Evolutionary conservation across 2,888 invertebrate genomes (phyloP).

Genomic region (Strigamia transsilvanica): DNA sequence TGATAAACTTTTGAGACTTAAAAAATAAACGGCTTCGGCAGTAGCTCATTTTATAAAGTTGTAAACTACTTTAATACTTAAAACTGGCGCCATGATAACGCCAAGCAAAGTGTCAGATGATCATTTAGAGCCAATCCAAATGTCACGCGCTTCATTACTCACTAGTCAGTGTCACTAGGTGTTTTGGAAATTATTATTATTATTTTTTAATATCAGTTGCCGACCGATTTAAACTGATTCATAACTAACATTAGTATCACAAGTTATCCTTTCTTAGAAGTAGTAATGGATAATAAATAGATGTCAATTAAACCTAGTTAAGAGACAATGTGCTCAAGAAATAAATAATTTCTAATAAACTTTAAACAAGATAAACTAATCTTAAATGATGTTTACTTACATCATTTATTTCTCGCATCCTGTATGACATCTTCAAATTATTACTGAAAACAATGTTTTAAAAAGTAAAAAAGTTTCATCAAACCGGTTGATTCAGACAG

Average conservation of each 20-base stretch:
- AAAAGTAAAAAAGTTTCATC: background rate
- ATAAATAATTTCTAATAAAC: conserved; percentile 18
- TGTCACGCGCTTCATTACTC: too few relatives aligned
- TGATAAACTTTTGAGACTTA: too few relatives aligned
- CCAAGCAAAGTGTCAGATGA: too few relatives aligned
- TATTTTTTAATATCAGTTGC: background rate
- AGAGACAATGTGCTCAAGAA: conserved; percentile 7
- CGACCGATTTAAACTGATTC: background rate
- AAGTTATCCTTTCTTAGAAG: background rate
- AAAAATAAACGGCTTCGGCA: too few relatives aligned
- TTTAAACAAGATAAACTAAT: background rate
- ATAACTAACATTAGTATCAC: background rate
- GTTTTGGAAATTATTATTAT: too few relatives aligned
- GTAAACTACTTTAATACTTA: too few relatives aligned
- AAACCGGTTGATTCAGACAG: background rate
- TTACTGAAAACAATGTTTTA: background rate
- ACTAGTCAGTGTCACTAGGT: too few relatives aligned
- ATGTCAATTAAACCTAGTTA: background rate
- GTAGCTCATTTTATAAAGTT: too few relatives aligned
- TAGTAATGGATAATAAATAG: background rate
- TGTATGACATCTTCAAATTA: background rate
- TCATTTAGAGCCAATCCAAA: too few relatives aligned
- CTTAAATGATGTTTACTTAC: background rate
- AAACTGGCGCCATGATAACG: too few relatives aligned
- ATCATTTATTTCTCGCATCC: background rate